Evolutionary conservation across 1,140 invertebrate species (phyloP), one percentile per base, ranked within the genome.

Genomic region (Metaphire vulgaris): DNA sequence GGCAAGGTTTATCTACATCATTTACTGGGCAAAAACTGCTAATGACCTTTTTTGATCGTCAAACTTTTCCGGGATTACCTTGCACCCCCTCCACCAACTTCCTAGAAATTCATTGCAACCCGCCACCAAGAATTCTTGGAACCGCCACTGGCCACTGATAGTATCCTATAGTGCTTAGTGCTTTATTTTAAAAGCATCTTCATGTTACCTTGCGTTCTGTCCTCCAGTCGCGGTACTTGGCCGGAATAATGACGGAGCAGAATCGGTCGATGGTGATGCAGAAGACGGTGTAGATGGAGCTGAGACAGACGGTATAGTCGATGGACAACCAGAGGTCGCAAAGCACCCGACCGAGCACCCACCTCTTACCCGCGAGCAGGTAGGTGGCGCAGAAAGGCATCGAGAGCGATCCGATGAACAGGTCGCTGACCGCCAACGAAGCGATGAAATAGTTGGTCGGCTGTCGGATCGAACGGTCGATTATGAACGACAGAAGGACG

Each of bases 361-460:
- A 99, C 82, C 95, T 92, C 29, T 95, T 94, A 89, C 92, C 93
- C 16, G 86, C 80, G 72, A 99, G 87, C 67, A 99, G 92, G 87
- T 99, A 99, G 69, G 96, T 92, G 2, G 94, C 96, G 86, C 94
- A 97, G 86, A 97, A 96, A 28, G 95, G 95, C 92, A 98, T 95
- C 1, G 87, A 89, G 79, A 89, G 86, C 2, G 88, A 81, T 90
- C 97, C 98, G 85, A 99, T 99, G 1, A 99, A 89, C 88, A 99
- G 91, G 88, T 99, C 98, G 15, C 96, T 98, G 33, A 96, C 94
- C 30, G 98, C 97, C 66, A 99, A 89, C 0, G 96, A 99, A 1
- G 96, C 97, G 74, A 99, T 98, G 88, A 99, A 99, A 88, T 99
- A 99, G 88, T 99, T 99, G 83, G 95, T 97, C 0, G 98, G 97